Conservation (phyloP, 2,113 vertebrate genomes). For the Rhipidura dahli region DNA sequence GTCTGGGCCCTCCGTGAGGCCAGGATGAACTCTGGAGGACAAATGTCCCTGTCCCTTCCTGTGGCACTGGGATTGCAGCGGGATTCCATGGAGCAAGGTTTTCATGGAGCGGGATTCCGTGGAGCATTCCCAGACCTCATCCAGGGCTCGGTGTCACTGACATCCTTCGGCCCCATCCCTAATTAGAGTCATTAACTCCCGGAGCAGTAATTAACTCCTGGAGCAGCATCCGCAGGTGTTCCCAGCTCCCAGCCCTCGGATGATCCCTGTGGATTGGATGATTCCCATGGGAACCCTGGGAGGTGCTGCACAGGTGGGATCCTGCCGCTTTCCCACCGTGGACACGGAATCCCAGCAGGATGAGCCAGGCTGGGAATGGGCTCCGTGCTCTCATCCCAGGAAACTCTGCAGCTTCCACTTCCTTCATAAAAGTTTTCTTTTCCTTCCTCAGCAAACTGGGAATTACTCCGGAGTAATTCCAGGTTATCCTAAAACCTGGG, state of each 20-base stretch:
- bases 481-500: background rate
- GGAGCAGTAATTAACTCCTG: background rate
- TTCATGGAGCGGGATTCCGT: background rate
- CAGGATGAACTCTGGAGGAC: background rate
- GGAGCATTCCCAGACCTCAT: background rate
- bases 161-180: background rate
- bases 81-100: background rate
- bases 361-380: background rate
- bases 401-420: background rate
- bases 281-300: background rate
- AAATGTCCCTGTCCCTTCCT: background rate
- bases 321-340: accelerated
- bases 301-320: accelerated
- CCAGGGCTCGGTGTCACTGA: background rate
- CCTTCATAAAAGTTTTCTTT: background rate
- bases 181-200: background rate
- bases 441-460: background rate
- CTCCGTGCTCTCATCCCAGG: background rate
- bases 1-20: background rate
- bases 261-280: background rate
- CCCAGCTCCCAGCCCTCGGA: background rate
- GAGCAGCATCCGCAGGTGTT: background rate
- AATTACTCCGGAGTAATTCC: background rate
- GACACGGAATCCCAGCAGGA: accelerated
- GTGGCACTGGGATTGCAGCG: background rate